Evolutionary conservation across 1,140 invertebrate genomes (phyloP).

Genomic region (fruit fly (Drosophila melanogaster)): DNA sequence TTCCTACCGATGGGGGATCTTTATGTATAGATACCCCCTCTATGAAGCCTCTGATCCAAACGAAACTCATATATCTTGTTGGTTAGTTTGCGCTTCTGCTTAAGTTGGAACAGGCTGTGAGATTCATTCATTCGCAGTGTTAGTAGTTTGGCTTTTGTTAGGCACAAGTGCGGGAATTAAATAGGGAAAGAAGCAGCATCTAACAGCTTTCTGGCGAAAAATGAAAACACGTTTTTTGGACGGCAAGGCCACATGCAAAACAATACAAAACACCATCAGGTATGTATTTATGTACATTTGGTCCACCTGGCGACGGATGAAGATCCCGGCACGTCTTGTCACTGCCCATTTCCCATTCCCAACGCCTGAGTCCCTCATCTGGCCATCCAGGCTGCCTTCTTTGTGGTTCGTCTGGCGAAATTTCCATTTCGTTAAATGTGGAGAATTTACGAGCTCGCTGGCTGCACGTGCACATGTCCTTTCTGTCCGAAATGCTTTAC

Average conservation of each 20-base stretch:
- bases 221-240: slow-evolving; percentile 44
- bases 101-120: slow-evolving; percentile 14
- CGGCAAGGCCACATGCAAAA: slow-evolving; percentile 33
- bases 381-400: slow-evolving; percentile 16
- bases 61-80: slow-evolving; percentile 32
- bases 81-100: slow-evolving; percentile 32
- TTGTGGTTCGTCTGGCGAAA: slow-evolving; percentile 51
- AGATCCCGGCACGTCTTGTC: slow-evolving; percentile 29
- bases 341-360: neutral
- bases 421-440: slow-evolving; percentile 75
- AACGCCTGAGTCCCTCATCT: neutral
- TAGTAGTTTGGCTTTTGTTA: slow-evolving; percentile 19
- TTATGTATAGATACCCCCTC: neutral
- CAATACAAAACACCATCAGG: slow-evolving; percentile 19
- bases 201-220: slow-evolving; percentile 44
- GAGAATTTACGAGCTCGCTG: slow-evolving; percentile 66
- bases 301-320: slow-evolving; percentile 40
- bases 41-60: neutral
- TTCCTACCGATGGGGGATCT: neutral
- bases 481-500: slow-evolving; percentile 61
- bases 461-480: slow-evolving; percentile 72
- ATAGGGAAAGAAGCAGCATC: slow-evolving; percentile 32
- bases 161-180: slow-evolving; percentile 39
- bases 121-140: slow-evolving; percentile 33
- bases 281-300: neutral